Evolutionary conservation across 2,888 invertebrate species (phyloP).

Genomic region (Dioctria linearis): DNA sequence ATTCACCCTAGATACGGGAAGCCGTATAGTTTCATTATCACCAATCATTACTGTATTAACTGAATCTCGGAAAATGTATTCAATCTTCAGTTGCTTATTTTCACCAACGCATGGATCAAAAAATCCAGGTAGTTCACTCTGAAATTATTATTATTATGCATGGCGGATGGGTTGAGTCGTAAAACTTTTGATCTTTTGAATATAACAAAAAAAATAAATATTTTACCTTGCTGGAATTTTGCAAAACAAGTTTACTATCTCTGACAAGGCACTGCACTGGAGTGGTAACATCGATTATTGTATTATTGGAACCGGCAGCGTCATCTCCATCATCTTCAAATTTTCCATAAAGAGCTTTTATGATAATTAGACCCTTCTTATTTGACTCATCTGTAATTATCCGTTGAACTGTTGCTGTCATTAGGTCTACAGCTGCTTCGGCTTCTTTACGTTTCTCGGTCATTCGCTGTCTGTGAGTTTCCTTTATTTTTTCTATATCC

Average conservation of each 20-base stretch:
- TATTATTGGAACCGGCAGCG: slow-evolving; percentile 65
- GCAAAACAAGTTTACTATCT: slow-evolving; percentile 88
- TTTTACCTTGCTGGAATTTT: slow-evolving; percentile 87
- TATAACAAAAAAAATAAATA: background rate
- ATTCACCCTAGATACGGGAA: slow-evolving; percentile 73
- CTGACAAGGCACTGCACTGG: slow-evolving; percentile 95
- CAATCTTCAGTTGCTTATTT: slow-evolving; percentile 87
- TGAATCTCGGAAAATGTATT: slow-evolving; percentile 87
- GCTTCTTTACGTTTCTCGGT: slow-evolving; percentile 88
- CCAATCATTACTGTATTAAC: slow-evolving; percentile 84
- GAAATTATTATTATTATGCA: slow-evolving; percentile 65
- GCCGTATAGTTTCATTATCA: slow-evolving; percentile 85
- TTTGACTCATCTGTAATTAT: slow-evolving; percentile 86
- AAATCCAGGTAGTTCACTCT: slow-evolving; percentile 97
- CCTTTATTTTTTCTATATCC: slow-evolving; percentile 86
- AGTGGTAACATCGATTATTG: slow-evolving; percentile 91
- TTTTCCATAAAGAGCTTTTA: slow-evolving; percentile 87
- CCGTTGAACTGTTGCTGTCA: slow-evolving; percentile 91
- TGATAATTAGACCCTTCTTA: slow-evolving; percentile 87
- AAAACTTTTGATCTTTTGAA: too few relatives aligned
- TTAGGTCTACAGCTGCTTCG: slow-evolving; percentile 87
- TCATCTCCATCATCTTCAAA: slow-evolving; percentile 69
- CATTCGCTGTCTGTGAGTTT: slow-evolving; percentile 82
- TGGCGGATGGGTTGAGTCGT: background rate
- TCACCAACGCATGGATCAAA: slow-evolving; percentile 97